Percentiles rank a stretch among this genome's conserved stretches.
phyloP scores from a whole-genome alignment of 2,113 vertebrate species.

The Sapayoa aenigma region DNA sequence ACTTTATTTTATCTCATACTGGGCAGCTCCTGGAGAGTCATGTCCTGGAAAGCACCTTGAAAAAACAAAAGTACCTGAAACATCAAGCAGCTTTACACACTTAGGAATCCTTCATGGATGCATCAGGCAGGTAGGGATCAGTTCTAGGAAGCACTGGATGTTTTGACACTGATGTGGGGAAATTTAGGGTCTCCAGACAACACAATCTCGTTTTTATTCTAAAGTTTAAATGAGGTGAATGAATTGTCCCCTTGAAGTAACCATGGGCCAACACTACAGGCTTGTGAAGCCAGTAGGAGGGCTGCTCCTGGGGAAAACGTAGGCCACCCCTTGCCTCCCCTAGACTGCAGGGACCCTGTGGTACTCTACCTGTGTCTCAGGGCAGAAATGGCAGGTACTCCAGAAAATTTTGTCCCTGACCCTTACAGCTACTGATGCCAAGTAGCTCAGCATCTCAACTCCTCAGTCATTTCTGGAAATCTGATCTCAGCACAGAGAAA shows the following conservation, averaged over 20 bases:
- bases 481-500: neutral
- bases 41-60: neutral
- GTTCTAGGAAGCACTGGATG: neutral
- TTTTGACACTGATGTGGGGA: neutral
- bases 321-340: neutral
- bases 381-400: neutral
- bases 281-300: neutral
- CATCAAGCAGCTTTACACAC: neutral
- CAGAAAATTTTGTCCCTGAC: neutral
- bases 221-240: neutral
- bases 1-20: neutral
- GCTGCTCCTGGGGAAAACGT: neutral
- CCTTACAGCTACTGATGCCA: neutral
- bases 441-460: neutral
- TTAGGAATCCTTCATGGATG: neutral
- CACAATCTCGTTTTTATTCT: neutral
- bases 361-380: neutral
- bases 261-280: neutral
- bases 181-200: neutral
- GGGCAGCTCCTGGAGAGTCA: neutral
- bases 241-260: neutral
- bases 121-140: neutral
- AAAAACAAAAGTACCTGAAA: neutral
- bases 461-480: neutral
- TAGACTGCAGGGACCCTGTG: rapidly evolving